phyloP scores from a whole-genome alignment of 1,140 invertebrate genomes.

The Liolophura sinensis region DNA sequence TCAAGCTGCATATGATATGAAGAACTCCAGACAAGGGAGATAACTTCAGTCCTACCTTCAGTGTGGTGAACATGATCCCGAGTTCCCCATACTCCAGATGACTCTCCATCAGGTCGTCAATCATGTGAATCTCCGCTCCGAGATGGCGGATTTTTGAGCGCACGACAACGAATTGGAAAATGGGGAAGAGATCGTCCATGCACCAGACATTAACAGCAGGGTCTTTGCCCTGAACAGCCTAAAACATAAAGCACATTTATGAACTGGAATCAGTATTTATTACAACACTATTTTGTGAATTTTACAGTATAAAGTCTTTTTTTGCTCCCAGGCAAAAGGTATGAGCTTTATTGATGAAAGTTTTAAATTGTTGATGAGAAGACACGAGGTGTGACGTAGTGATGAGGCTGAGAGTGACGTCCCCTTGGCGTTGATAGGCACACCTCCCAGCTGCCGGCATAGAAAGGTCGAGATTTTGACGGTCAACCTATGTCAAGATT shows the following conservation, averaged over 20 bases:
- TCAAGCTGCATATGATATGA: too few relatives aligned
- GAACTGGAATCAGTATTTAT: not conserved
- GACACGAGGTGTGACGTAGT: too few relatives aligned
- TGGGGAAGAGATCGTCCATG: constrained; percentile 85
- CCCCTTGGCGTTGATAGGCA: too few relatives aligned
- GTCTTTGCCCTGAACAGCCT: constrained; percentile 64
- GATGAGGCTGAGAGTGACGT: too few relatives aligned
- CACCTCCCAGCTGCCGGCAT: too few relatives aligned
- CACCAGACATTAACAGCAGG: constrained; percentile 70
- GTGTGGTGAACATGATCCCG: constrained; percentile 82
- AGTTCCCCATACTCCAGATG: constrained; percentile 76
- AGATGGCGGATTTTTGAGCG: constrained; percentile 78
- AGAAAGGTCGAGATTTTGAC: too few relatives aligned
- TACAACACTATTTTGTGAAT: constrained; percentile 3
- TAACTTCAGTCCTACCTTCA: constrained; percentile 64
- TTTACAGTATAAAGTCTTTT: too few relatives aligned
- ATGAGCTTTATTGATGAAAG: too few relatives aligned
- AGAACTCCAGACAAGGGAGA: not conserved
- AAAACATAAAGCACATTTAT: constrained; percentile 22
- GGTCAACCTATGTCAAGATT: too few relatives aligned
- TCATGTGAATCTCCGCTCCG: constrained; percentile 82
- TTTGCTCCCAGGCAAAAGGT: not conserved
- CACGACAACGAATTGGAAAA: constrained; percentile 84
- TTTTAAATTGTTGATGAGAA: too few relatives aligned
- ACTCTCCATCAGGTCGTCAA: constrained; percentile 80